Base-by-base conservation (phyloP, 1,140 invertebrate species). In the Listronotus bonariensis region DNA sequence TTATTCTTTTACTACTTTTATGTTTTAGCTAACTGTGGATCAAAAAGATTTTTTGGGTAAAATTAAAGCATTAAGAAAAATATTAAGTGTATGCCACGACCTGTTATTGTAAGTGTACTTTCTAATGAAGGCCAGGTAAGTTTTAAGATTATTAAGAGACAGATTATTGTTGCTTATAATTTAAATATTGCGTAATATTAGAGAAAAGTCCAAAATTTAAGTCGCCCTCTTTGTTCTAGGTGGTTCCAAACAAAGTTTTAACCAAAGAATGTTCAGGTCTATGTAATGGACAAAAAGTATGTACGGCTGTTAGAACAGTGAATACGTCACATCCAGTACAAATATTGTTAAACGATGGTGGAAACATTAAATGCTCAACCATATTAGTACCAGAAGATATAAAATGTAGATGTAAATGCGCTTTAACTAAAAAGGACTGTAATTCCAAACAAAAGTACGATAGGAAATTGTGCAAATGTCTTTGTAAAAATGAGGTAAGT, bases 261-360 rank as follows among this genome's bases (percentile, higher is more conserved):
- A 80, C 81, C 20, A 81, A 82, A 67, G 74, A 79, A 14, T 83
- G 82, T 59, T 77, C 79, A 12, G 82, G 81, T 12, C 76, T 80
- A 32, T 82, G 82, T 70, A 76, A 77, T 68, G 77, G 75, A 48
- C 70, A 67, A 36, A 68, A 59, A 59, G 63, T 58, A 8, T 75
- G 73, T 48, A 26, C 67, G n/a, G 52, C 70, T 17, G 31, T 41
- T 11, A 48, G 32, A 26, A 66, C 53, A n/a, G 32, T 17, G 11
- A 58, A 72, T 34, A 63, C 38, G 3, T 59, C 65, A 1, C 54
- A 71, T 20, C 67, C 67, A 20, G 70, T 75, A 6, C 46, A 60
- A 52, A 51, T 67, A 5, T 42, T 68, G 57, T 42, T 68, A 60
- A 9, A 18, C 32, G 1, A 62, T 51, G 53, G 62, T 6, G 48